These are phyloP conservation scores for Dysdera silvatica DNA, from an alignment of 1,140 invertebrate species.

Conservation along the genomic window DNA sequence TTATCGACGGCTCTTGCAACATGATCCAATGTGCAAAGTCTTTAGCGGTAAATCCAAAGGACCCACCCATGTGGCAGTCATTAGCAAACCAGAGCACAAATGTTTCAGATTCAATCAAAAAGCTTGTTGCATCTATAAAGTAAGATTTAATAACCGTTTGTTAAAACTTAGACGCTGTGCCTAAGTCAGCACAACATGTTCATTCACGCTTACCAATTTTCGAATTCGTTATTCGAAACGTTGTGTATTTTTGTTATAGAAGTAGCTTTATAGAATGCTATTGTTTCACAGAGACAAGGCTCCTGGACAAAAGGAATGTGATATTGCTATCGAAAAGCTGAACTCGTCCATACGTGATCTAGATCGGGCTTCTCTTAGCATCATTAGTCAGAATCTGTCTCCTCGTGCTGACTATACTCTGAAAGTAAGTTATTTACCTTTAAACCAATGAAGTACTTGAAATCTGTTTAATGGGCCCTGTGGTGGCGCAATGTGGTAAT, in stretches of 20 bases:
- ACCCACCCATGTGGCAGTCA: constrained; percentile 86
- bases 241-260: too few species aligned
- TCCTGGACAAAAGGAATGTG: constrained; percentile 90
- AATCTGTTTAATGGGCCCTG: too few species aligned
- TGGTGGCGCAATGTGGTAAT: too few species aligned
- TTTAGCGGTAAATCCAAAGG: constrained; percentile 76
- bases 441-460: too few species aligned
- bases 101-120: constrained; percentile 93
- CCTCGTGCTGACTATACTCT: constrained; percentile 47
- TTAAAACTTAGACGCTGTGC: too few species aligned
- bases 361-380: constrained; percentile 76
- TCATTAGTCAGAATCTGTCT: constrained; percentile 70
- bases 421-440: constrained; percentile 11
- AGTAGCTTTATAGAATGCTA: too few species aligned
- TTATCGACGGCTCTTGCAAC: constrained; percentile 72
- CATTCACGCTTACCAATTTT: too few species aligned
- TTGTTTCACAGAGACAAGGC: constrained; percentile 68
- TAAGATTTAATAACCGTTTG: too few species aligned
- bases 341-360: constrained; percentile 66
- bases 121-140: constrained; percentile 78
- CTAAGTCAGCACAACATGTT: too few species aligned
- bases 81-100: constrained; percentile 87
- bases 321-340: constrained; percentile 69
- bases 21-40: constrained; percentile 87
- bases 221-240: too few species aligned